A percentile compares a stretch with the other conserved stretches of the same genome.
Evolutionary conservation across 2,113 vertebrate species (phyloP).

Genomic region (Alectura lathami): DNA sequence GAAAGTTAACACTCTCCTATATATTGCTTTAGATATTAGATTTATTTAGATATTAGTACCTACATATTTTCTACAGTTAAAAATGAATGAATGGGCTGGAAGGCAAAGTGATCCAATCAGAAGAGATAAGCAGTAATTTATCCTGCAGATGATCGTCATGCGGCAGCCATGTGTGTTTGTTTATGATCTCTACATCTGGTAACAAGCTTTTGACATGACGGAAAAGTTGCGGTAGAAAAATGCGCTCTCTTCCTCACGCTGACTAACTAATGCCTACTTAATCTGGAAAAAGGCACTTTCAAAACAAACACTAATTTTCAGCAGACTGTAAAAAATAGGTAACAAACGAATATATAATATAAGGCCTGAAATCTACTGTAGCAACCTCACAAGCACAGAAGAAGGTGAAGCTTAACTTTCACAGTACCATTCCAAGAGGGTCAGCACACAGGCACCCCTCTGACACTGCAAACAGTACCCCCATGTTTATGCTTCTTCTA

Average conservation of each 20-base stretch:
- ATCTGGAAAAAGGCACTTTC: slow-evolving; percentile 17
- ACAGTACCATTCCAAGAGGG: rapidly evolving
- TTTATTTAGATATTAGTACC: slow-evolving; percentile 18
- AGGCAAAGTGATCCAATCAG: slow-evolving; percentile 30
- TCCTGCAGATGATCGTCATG: slow-evolving; percentile 32
- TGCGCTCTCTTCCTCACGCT: neutral
- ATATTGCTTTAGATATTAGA: neutral
- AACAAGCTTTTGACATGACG: slow-evolving; percentile 25
- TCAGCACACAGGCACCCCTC: neutral
- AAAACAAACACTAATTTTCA: slow-evolving; percentile 55
- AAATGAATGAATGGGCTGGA: slow-evolving; percentile 40
- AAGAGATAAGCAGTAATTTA: slow-evolving; percentile 32
- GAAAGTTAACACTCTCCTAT: neutral
- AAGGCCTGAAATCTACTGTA: neutral
- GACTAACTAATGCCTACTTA: slow-evolving; percentile 53
- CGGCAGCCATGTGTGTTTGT: slow-evolving; percentile 55
- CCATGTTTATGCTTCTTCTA: neutral
- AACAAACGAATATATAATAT: neutral
- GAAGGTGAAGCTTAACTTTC: neutral
- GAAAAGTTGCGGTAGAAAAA: slow-evolving; percentile 42
- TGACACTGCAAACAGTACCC: neutral
- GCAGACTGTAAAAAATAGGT: slow-evolving; percentile 15
- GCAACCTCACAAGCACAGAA: neutral
- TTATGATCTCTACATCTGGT: slow-evolving; percentile 56
- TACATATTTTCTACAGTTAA: neutral